A percentile compares a stretch with the other conserved stretches of the same genome.
Conservation (phyloP, 2,797 vertebrate genomes). For the Limnodromus scolopaceus region DNA sequence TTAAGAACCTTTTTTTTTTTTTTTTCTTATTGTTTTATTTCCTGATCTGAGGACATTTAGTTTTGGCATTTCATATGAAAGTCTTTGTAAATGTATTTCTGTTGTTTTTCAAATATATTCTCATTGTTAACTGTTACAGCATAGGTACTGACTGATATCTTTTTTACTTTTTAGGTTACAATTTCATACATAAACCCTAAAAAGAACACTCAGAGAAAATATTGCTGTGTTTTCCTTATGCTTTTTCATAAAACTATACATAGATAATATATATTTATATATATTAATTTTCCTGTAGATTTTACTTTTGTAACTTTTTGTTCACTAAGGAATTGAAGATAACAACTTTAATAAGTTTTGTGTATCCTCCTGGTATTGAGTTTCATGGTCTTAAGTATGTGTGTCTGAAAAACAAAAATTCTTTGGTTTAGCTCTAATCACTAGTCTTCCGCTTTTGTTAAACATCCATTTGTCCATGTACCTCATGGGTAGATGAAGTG, state of each 20-base stretch:
- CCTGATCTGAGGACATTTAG: neutral
- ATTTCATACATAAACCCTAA: neutral
- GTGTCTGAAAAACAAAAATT: neutral
- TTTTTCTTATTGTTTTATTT: neutral
- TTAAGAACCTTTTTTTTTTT: neutral
- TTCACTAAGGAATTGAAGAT: neutral
- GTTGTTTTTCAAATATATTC: neutral
- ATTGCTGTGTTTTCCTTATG: neutral
- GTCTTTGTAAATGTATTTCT: neutral
- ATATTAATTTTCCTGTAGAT: neutral
- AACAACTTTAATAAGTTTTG: neutral
- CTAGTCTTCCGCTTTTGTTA: neutral
- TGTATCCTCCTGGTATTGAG: neutral
- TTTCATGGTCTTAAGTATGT: neutral
- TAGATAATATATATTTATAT: neutral
- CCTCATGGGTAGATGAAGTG: neutral
- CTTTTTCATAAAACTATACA: neutral
- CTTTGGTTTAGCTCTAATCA: neutral
- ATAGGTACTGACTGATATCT: neutral
- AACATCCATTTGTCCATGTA: neutral
- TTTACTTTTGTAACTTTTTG: neutral
- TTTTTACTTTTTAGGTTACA: neutral
- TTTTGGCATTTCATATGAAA: neutral
- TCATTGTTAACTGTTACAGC: neutral
- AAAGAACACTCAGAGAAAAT: neutral